Base-by-base conservation (phyloP, 2,888 invertebrate genomes). In the Ceratothoa steindachneri region DNA sequence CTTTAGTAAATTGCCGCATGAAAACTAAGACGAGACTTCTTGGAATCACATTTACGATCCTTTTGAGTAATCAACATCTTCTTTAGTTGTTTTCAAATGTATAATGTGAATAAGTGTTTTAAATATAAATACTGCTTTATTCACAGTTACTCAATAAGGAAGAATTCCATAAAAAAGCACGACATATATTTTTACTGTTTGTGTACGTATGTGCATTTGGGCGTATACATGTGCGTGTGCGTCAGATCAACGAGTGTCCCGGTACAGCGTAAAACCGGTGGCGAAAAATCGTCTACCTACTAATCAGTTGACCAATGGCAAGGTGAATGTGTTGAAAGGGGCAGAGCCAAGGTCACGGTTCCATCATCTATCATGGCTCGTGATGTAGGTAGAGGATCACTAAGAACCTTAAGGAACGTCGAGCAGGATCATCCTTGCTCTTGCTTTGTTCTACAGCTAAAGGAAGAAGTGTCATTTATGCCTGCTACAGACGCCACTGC, bases 241-340 rank as follows among this genome's bases (percentile, higher is more conserved):
- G 52, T 51, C 19, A 41, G 41, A 41, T 41, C 41, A 41, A 41
- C 5, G 15, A 15, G 41, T 41, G 41, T 41, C 41, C 41, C 41
- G 41, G 12, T 24, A 12, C 12, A 60, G 60, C 60, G 60, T 60
- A 60, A 60, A 60, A 60, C 60, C 60, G 24, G 60, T 60, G 60
- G 60, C 60, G 24, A 60, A 60, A 24, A 24, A 60, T 60, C 27
- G 60, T 60, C 60, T 60, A 60, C 60, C 60, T 60, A 60, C 60
- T 24, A 60, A 60, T 60, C 60, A 60, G 19, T 60, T 60, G 60
- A 60, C 60, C 60, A 60, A 60, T 60, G 60, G 60, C 60, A 60
- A 60, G 60, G 60, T 60, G 60, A 60, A 60, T 60, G 60, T 60
- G 60, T 60, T 60, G 60, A 60, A 60, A 60, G 60, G 60, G 60